These are phyloP conservation scores for Nannoperca obscura DNA, from an alignment of 2,797 vertebrate species.

Conservation along the genomic window DNA sequence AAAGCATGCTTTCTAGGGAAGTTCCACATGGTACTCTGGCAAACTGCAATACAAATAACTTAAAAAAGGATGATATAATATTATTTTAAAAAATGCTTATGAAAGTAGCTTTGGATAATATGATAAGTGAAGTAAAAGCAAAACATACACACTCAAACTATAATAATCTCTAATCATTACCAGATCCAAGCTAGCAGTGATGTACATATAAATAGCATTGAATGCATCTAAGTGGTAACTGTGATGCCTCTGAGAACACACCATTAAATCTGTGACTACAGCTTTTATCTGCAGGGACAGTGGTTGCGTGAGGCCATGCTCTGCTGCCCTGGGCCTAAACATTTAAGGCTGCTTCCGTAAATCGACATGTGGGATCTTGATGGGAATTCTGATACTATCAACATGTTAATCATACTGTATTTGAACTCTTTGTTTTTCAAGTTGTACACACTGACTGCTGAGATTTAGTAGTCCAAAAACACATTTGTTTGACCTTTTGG, in stretches of 20 bases:
- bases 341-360: conserved; percentile 37
- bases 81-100: not conserved
- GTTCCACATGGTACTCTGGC: not conserved
- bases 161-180: not conserved
- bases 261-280: not conserved
- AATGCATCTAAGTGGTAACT: not conserved
- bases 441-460: not conserved
- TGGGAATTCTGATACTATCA: conserved; percentile 41
- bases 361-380: conserved; percentile 61
- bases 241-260: not conserved
- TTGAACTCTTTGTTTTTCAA: conserved; percentile 17
- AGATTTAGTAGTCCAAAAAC: not conserved
- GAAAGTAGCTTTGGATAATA: not conserved
- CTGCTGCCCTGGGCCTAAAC: conserved; percentile 58
- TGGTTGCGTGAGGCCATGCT: conserved; percentile 64
- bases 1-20: not conserved
- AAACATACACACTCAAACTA: not conserved
- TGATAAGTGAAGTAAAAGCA: not conserved
- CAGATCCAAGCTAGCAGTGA: not conserved
- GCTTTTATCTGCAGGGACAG: conserved; percentile 48
- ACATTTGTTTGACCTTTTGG: too few species aligned
- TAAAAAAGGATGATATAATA: not conserved
- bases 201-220: not conserved
- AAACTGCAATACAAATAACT: not conserved
- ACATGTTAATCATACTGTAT: conserved; percentile 33